Evolutionary conservation across 2,888 invertebrate species (phyloP).

Genomic region (Melanotus villosus): DNA sequence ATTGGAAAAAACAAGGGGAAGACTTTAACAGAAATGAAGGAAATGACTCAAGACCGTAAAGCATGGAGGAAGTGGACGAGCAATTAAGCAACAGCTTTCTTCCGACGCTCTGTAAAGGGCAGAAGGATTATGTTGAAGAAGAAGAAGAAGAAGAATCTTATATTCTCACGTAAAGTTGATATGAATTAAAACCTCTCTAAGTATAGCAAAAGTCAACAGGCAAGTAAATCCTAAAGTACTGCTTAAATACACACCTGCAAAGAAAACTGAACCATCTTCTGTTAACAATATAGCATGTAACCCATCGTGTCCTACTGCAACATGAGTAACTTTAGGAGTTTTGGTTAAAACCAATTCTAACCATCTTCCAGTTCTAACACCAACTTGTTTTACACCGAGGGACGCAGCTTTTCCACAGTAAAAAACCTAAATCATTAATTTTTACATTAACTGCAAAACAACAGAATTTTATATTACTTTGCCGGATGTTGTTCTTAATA

Average conservation of each 20-base stretch:
- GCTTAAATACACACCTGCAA: constrained; percentile 72
- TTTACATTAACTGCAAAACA: neutral
- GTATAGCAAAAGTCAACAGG: no score
- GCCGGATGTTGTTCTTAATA: constrained; percentile 87
- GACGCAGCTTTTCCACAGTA: constrained; percentile 91
- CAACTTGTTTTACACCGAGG: constrained; percentile 84
- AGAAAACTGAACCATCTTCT: constrained; percentile 92
- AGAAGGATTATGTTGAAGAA: no score
- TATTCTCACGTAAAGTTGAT: no score
- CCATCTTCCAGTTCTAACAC: constrained; percentile 72
- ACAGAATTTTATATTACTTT: constrained; percentile 72
- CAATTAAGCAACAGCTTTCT: no score
- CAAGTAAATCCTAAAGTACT: no score
- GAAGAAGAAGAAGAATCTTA: no score
- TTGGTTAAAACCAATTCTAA: constrained; percentile 77
- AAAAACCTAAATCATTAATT: constrained; percentile 73
- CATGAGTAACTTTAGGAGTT: constrained; percentile 80
- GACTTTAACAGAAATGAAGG: no score
- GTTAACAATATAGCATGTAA: constrained; percentile 92
- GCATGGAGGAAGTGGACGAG: no score
- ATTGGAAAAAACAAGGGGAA: no score
- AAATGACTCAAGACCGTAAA: no score
- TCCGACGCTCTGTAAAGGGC: no score
- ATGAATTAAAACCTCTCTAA: no score
- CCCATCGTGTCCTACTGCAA: constrained; percentile 94